These are phyloP conservation scores for Chaetops frenatus DNA, from an alignment of 2,113 vertebrate genomes.

Conservation along the genomic window DNA sequence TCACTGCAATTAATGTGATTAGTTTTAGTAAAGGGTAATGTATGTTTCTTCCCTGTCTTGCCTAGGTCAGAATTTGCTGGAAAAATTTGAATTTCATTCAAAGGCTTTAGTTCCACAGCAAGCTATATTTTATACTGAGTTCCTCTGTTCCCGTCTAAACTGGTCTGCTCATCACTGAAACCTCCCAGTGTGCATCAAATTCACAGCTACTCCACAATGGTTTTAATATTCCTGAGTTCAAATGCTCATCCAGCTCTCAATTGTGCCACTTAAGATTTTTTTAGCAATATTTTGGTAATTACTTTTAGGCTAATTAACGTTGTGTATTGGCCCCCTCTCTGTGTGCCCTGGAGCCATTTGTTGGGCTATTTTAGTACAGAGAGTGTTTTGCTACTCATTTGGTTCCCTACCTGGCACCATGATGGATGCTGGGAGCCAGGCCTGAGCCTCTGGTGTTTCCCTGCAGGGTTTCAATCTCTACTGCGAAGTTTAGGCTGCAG, in stretches of 20 bases:
- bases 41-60: background rate
- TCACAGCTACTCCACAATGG: background rate
- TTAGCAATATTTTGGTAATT: constrained; percentile 37
- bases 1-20: background rate
- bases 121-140: background rate
- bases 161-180: background rate
- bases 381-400: background rate
- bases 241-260: background rate
- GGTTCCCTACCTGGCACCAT: background rate
- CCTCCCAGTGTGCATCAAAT: background rate
- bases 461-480: background rate
- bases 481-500: background rate
- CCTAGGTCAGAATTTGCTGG: background rate
- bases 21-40: background rate
- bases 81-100: background rate
- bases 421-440: background rate
- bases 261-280: background rate
- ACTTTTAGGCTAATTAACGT: constrained; percentile 24
- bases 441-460: background rate
- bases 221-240: background rate
- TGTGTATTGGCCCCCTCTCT: background rate
- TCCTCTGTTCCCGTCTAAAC: background rate
- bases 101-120: background rate
- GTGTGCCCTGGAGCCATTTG: constrained; percentile 34
- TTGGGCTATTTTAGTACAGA: background rate